Evolutionary conservation across 2,888 invertebrate species (phyloP), one percentile per base, ranked within the genome.

Genomic region (Mechanitis mazaeus): DNA sequence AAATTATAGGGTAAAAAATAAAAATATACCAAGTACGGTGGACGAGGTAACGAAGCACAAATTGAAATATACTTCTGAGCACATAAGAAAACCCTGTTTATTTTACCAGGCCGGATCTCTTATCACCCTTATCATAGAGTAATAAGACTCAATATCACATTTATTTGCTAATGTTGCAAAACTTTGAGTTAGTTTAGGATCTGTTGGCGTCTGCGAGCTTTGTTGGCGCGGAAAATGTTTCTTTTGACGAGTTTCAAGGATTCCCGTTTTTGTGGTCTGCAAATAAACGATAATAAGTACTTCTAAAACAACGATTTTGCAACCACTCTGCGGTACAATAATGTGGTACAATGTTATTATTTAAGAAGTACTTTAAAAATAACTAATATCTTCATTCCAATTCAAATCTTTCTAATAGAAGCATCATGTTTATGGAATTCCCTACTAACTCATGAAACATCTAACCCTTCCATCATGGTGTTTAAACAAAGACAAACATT

Each of bases 11-110:
- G 45, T 38, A 5, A 47, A 55, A 55, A 31, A 61, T 59, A 71
- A 72, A 74, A 77, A 75, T 68, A 73, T 72, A 68, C 71, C 64
- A 61, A 62, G 66, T 64, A 69, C 65, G 59, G 60, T 55, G 55
- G 69, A 68, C 72, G 68, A 72, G 71, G 72, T 81, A 81, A 81
- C 80, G 78, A 81, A 80, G 78, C 75, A 75, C 70, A 74, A 77
- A 77, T 74, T 71, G 75, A 73, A 76, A 77, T 75, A 73, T 73
- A 76, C 73, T 74, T 72, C 66, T 67, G 67, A 70, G 72, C 74
- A 79, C 74, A 72, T 71, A 75, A 72, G 74, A 70, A 74, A 74
- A 69, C 66, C 74, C 73, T 74, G 69, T 74, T 75, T 73, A 75
- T 68, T 69, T 75, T 70, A 68, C 61, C 67, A 64, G 57, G 63